Percentiles rank a stretch among this genome's conserved stretches.
phyloP scores from a whole-genome alignment of 1,140 invertebrate species.

The Drosophila navojoa region DNA sequence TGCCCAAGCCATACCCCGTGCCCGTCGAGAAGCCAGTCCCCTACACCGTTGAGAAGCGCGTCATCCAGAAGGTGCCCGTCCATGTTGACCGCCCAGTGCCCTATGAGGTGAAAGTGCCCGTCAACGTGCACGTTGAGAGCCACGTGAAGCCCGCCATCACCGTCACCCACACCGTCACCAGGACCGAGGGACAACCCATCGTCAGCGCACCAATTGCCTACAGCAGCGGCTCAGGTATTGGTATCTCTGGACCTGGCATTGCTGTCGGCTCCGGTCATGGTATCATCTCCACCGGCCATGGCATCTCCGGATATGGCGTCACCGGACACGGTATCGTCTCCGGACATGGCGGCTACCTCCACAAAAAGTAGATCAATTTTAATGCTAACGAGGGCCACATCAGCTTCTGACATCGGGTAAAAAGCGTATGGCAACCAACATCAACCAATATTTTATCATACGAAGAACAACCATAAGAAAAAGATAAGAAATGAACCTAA shows the following conservation, averaged over 20 bases:
- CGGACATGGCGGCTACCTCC: constrained; percentile 75
- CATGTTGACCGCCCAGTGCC: constrained; percentile 86
- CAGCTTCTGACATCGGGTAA: constrained; percentile 61
- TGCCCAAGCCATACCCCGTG: constrained; percentile 85
- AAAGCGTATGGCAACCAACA: constrained; percentile 59
- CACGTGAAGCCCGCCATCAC: constrained; percentile 67
- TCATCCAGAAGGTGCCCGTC: constrained; percentile 84
- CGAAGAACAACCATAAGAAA: constrained; percentile 11
- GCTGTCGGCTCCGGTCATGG: constrained; percentile 42
- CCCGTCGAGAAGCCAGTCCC: constrained; percentile 87
- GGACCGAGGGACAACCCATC: constrained; percentile 5
- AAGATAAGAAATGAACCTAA: constrained; percentile 13
- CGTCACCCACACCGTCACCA: constrained; percentile 60
- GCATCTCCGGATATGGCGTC: constrained; percentile 41
- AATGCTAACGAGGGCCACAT: constrained; percentile 59
- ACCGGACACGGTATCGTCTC: constrained; percentile 50
- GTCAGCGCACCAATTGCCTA: constrained; percentile 7
- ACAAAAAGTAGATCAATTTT: constrained; percentile 81
- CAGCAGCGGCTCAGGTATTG: constrained; percentile 36
- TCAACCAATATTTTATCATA: constrained; percentile 28
- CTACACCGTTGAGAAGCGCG: constrained; percentile 86
- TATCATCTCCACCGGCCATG: constrained; percentile 38
- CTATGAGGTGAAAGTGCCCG: constrained; percentile 86
- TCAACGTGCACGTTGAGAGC: constrained; percentile 85
- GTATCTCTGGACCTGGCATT: constrained; percentile 39